A percentile compares a stretch with the other conserved stretches of the same genome.
Evolutionary conservation across 2,888 invertebrate species (phyloP).

Genomic region (Elegia similella): DNA sequence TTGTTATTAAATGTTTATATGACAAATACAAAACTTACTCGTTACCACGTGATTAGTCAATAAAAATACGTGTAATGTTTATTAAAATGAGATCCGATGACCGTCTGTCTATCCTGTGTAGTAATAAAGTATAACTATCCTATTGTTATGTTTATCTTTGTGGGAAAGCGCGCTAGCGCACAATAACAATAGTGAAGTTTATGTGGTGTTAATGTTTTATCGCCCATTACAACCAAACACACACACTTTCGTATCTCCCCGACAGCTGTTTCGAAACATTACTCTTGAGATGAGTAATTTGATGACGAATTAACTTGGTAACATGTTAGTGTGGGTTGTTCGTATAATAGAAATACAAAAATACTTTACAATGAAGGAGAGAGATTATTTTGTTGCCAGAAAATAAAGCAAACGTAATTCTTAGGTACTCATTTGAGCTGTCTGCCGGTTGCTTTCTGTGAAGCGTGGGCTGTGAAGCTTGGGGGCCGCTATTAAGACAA

Average conservation of each 20-base stretch:
- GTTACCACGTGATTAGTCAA: no score
- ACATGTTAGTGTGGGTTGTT: background rate
- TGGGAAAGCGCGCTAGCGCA: background rate
- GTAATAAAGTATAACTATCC: background rate
- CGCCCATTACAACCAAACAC: background rate
- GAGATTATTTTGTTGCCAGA: no score
- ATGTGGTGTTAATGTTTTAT: background rate
- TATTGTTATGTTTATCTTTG: background rate
- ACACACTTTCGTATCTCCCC: background rate
- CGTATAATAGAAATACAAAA: background rate
- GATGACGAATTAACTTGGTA: background rate
- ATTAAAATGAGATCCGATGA: no score
- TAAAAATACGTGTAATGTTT: no score
- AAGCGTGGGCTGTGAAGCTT: no score
- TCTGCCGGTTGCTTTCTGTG: no score
- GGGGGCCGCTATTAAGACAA: no score
- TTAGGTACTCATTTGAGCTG: no score
- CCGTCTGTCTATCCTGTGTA: no score
- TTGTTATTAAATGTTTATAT: no score
- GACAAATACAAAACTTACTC: no score
- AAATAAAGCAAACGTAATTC: no score
- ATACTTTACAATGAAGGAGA: background rate
- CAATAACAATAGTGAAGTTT: background rate
- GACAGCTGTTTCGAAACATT: background rate
- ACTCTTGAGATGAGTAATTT: background rate